These are phyloP conservation scores for Sphaerophoria taeniata DNA, from an alignment of 2,888 invertebrate species.

Conservation along the genomic window DNA sequence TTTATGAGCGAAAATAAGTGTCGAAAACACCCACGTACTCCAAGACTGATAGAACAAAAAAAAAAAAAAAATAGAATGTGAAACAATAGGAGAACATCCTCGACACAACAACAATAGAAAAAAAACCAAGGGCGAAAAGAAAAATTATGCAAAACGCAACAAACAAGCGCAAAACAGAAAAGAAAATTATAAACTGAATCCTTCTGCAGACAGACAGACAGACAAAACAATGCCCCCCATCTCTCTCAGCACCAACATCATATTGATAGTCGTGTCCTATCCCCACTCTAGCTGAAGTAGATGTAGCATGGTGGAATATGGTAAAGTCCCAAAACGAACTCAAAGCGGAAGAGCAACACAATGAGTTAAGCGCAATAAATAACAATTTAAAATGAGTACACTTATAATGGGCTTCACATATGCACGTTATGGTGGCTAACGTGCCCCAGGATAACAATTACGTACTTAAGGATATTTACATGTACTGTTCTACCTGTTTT, in stretches of 20 bases:
- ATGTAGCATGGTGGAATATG: background rate
- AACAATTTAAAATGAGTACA: slow-evolving; percentile 75
- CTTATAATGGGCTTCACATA: slow-evolving; percentile 75
- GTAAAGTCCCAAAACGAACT: slow-evolving; percentile 68
- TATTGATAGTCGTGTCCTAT: no score
- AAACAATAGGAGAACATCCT: slow-evolving; percentile 53
- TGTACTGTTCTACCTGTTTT: slow-evolving; percentile 21
- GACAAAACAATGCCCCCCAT: slow-evolving; percentile 13
- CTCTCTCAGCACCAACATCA: no score
- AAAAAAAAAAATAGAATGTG: no score
- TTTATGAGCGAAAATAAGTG: slow-evolving; percentile 74
- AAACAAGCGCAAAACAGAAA: no score
- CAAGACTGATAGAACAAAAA: background rate
- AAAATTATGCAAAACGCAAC: slow-evolving; percentile 46
- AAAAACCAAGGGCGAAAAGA: background rate
- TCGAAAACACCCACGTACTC: slow-evolving; percentile 73
- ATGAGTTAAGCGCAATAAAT: slow-evolving; percentile 74
- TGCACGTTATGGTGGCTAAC: slow-evolving; percentile 75
- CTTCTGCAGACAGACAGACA: slow-evolving; percentile 60
- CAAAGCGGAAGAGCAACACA: slow-evolving; percentile 73
- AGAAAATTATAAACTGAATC: slow-evolving; percentile 49
- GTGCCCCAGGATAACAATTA: slow-evolving; percentile 75
- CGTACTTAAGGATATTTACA: slow-evolving; percentile 75
- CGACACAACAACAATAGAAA: background rate
- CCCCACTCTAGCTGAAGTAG: no score